Conservation (phyloP, 2,113 vertebrate species). For the Cercopithecus mona region DNA sequence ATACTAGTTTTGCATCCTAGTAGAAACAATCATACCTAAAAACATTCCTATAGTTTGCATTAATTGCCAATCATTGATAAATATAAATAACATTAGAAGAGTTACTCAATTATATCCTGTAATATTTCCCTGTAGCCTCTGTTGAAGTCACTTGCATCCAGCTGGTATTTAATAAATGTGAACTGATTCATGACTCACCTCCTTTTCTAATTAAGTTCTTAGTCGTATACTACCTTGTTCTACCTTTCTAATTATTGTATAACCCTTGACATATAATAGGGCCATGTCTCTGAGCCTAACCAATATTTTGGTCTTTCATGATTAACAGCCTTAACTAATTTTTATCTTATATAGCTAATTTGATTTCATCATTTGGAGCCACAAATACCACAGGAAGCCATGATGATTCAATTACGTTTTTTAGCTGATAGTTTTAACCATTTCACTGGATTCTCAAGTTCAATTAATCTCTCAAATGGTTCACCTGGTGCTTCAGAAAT, state of each 20-base stretch:
- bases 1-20: background rate
- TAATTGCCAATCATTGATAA: background rate
- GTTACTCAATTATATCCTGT: background rate
- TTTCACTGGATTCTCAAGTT: background rate
- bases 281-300: background rate
- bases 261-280: background rate
- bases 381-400: background rate
- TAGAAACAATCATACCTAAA: background rate
- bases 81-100: background rate
- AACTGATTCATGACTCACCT: background rate
- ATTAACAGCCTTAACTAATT: conserved; percentile 14
- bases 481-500: background rate
- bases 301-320: background rate
- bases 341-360: conserved; percentile 13
- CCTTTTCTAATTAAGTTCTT: background rate
- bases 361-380: background rate
- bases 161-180: background rate
- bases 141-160: background rate
- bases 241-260: background rate
- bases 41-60: background rate
- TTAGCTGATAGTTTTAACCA: background rate
- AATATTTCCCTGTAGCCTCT: background rate
- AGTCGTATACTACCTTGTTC: background rate
- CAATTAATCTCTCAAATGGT: background rate
- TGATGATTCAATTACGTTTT: background rate